Percentiles rank a stretch among this genome's conserved stretches.
Evolutionary conservation across 1,140 invertebrate genomes (phyloP).

Genomic region (Coelopa frigida): DNA sequence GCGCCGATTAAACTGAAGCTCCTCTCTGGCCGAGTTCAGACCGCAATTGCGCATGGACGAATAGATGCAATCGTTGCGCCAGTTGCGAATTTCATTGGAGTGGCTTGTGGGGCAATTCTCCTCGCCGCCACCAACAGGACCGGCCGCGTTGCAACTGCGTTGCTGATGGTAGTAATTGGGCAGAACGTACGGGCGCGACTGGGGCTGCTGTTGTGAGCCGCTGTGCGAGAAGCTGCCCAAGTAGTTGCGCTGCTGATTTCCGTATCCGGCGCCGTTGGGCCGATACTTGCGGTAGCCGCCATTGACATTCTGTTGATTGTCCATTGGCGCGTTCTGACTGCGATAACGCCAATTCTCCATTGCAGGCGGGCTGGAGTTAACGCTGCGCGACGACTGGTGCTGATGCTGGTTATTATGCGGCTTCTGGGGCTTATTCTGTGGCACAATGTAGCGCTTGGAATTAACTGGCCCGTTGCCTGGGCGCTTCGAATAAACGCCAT

Average conservation of each 20-base stretch:
- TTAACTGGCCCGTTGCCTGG: no score
- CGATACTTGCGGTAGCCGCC: constrained; percentile 29
- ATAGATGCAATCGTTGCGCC: constrained; percentile 39
- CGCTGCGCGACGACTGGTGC: no score
- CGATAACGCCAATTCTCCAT: constrained; percentile 41
- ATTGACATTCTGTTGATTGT: constrained; percentile 1
- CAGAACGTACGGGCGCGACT: constrained; percentile 18
- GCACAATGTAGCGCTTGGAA: no score
- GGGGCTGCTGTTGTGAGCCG: constrained; percentile 21
- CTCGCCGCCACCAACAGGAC: background rate
- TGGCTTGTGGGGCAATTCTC: background rate
- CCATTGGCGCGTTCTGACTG: constrained; percentile 15
- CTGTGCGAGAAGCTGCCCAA: constrained; percentile 35
- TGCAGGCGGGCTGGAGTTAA: no score
- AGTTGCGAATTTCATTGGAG: constrained; percentile 27
- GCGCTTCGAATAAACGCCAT: no score
- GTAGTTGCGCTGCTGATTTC: constrained; percentile 39
- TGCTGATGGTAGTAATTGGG: constrained; percentile 2
- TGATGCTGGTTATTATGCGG: constrained; percentile 28
- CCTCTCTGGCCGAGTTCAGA: constrained; percentile 17
- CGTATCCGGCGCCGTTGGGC: constrained; percentile 24
- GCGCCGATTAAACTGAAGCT: no score
- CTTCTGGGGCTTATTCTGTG: constrained; percentile 17
- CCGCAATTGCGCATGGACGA: constrained; percentile 25
- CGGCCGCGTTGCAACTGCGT: constrained; percentile 8